phyloP scores from a whole-genome alignment of 2,888 invertebrate species.

The Odontocerum albicorne region DNA sequence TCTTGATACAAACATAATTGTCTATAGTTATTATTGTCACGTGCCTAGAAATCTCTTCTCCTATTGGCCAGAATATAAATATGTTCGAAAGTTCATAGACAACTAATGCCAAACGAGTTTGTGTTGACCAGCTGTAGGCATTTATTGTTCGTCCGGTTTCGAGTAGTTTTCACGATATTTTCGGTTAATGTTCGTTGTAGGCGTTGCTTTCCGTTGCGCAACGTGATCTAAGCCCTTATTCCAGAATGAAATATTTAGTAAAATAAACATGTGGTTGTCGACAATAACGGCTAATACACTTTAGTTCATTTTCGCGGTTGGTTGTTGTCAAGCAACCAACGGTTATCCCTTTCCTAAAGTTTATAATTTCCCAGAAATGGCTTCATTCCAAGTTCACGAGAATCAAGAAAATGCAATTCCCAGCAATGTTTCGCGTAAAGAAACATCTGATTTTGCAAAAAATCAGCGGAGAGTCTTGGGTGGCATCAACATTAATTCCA shows the following conservation, averaged over 20 bases:
- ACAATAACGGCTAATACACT: conserved; percentile 1
- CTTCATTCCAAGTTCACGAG: conserved; percentile 73
- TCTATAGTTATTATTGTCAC: not conserved
- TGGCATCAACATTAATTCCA: conserved; percentile 61
- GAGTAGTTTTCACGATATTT: not conserved
- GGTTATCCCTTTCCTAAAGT: conserved; percentile 5
- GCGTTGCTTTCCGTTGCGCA: conserved; percentile 11
- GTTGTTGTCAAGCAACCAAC: conserved; percentile 7
- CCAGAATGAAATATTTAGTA: not conserved
- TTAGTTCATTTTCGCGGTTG: conserved; percentile 5
- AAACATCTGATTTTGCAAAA: conserved; percentile 48
- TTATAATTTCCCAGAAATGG: conserved; percentile 56
- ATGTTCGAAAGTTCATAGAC: conserved; percentile 25
- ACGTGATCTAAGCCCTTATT: not conserved
- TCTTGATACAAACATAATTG: too few species aligned
- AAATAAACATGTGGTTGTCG: conserved; percentile 2
- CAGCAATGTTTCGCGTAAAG: conserved; percentile 11
- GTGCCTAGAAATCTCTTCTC: not conserved
- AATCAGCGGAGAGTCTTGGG: conserved; percentile 67
- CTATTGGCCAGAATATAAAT: conserved; percentile 18
- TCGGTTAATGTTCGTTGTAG: conserved; percentile 13
- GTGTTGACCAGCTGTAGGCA: conserved; percentile 15
- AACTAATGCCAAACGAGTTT: not conserved
- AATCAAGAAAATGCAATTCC: conserved; percentile 69
- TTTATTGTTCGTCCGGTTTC: conserved; percentile 10